phyloP scores from a whole-genome alignment of 2,888 invertebrate species.

The Kuschelorhynchus macadamiae region DNA sequence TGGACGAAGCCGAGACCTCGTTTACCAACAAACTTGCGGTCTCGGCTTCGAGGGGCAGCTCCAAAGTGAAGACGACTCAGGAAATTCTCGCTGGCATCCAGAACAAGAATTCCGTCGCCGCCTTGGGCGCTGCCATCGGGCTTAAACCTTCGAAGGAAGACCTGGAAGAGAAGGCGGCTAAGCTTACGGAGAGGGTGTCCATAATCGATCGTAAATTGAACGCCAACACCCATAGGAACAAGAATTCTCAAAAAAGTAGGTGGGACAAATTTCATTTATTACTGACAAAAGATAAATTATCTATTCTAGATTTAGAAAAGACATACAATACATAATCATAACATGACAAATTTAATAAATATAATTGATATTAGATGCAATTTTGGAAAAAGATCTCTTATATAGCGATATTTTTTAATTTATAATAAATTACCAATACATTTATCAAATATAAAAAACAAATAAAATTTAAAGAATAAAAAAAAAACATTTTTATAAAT shows the following conservation, averaged over 20 bases:
- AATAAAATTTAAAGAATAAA: too few species aligned
- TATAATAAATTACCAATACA: too few species aligned
- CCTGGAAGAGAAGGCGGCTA: conserved; percentile 66
- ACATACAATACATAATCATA: too few species aligned
- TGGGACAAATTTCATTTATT: too few species aligned
- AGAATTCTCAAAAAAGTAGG: conserved; percentile 61
- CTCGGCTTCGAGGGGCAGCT: conserved; percentile 70
- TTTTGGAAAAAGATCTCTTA: too few species aligned
- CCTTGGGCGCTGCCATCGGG: conserved; percentile 42
- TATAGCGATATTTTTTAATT: too few species aligned
- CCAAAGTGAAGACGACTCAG: conserved; percentile 82
- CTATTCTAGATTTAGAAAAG: too few species aligned
- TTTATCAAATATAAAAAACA: too few species aligned
- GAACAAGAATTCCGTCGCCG: conserved; percentile 60
- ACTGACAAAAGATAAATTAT: too few species aligned
- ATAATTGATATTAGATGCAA: too few species aligned
- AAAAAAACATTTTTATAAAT: too few species aligned
- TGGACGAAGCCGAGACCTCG: conserved; percentile 72
- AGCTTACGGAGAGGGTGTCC: conserved; percentile 66
- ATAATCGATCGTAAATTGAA: conserved; percentile 67
- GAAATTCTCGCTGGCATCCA: conserved; percentile 85
- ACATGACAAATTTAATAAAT: too few species aligned
- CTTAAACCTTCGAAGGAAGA: conserved; percentile 62
- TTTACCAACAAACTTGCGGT: conserved; percentile 74
- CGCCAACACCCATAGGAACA: conserved; percentile 64